Conservation (phyloP, 2,797 vertebrate genomes). For the Eutrigla gurnardus region DNA sequence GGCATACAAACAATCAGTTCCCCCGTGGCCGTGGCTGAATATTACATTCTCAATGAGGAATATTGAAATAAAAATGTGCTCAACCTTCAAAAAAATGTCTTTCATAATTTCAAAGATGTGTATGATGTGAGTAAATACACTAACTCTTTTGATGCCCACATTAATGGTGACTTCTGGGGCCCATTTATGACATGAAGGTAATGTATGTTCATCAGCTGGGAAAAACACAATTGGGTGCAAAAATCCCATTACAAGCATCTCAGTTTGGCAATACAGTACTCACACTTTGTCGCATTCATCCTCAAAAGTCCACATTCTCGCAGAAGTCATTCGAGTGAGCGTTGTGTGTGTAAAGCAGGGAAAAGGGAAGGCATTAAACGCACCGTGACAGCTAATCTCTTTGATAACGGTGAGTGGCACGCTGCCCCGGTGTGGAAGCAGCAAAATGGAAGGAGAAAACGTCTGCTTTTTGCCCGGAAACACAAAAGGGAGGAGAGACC, state of each 20-base stretch:
- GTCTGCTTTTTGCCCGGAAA: conserved; percentile 6
- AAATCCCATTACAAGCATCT: conserved; percentile 12
- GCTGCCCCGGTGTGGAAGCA: background rate
- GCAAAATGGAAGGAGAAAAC: conserved; percentile 22
- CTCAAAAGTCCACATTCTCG: conserved; percentile 10
- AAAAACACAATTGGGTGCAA: background rate
- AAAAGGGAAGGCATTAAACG: background rate
- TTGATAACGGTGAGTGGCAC: conserved; percentile 5
- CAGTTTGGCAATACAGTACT: background rate
- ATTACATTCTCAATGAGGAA: background rate
- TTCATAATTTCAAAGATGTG: background rate
- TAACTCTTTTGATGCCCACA: background rate
- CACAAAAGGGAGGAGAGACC: background rate
- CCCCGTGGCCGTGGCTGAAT: background rate
- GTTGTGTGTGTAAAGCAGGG: background rate
- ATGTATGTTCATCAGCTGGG: background rate
- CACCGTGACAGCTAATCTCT: conserved; percentile 7
- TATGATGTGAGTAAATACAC: background rate
- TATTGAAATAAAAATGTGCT: background rate
- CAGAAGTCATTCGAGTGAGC: conserved; percentile 3
- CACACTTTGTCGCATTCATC: conserved; percentile 3
- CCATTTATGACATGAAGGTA: background rate
- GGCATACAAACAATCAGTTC: background rate
- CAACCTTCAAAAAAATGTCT: background rate
- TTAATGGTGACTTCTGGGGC: background rate